A percentile compares a stretch with the other conserved stretches of the same genome.
Evolutionary conservation across 2,888 invertebrate species (phyloP).

Genomic region (Drepana falcataria): DNA sequence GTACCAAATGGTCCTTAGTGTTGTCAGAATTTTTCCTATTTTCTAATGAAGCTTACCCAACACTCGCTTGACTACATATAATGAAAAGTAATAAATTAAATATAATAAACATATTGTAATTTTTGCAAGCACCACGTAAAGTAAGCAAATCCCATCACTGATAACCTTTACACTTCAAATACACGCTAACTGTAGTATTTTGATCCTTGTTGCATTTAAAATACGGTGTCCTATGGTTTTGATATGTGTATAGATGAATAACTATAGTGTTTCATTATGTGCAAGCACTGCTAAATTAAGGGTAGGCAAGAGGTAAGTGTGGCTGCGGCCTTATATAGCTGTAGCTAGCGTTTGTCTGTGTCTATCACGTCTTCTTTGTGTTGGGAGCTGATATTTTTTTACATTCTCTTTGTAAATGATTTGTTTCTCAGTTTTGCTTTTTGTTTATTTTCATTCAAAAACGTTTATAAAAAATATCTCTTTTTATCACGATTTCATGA

Average conservation of each 20-base stretch:
- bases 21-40: not conserved
- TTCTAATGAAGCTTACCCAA: not conserved
- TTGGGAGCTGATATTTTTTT: conserved; percentile 5
- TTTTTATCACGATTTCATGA: too few relatives aligned
- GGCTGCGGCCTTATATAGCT: conserved; percentile 19
- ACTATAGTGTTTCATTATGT: conserved; percentile 48
- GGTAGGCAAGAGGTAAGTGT: conserved; percentile 67
- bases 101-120: not conserved
- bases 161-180: not conserved
- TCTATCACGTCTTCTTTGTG: conserved; percentile 10
- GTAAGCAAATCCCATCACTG: not conserved
- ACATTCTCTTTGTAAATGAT: conserved; percentile 7
- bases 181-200: not conserved
- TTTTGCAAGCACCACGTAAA: not conserved
- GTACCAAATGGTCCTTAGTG: not conserved
- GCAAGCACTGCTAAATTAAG: conserved; percentile 64
- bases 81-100: not conserved
- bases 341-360: conserved; percentile 26
- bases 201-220: conserved; percentile 2
- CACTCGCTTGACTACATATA: not conserved
- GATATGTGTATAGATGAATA: conserved; percentile 15
- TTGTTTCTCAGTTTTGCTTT: not conserved
- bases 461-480: too few relatives aligned
- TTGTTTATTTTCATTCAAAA: too few relatives aligned
- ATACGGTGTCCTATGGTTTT: not conserved